These are phyloP conservation scores for Anas platyrhynchos DNA, from an alignment of 2,113 vertebrate genomes.

Conservation along the genomic window DNA sequence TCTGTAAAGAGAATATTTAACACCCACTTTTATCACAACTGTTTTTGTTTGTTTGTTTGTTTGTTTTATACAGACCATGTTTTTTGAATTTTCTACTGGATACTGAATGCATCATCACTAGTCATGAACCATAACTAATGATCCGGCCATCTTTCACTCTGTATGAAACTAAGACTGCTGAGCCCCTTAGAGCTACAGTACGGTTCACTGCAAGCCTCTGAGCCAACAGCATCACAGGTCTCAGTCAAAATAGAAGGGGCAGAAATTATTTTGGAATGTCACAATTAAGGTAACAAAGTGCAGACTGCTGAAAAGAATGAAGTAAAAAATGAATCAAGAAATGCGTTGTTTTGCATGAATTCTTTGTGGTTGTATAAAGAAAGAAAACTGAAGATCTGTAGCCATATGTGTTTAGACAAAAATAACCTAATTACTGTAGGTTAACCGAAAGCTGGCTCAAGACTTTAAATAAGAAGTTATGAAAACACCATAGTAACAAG, in stretches of 20 bases:
- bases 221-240: background rate
- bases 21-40: background rate
- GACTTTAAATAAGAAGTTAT: background rate
- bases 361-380: background rate
- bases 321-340: background rate
- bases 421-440: slow-evolving; percentile 54
- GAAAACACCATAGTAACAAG: slow-evolving; percentile 34
- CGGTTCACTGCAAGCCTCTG: background rate
- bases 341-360: background rate
- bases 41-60: background rate
- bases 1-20: background rate
- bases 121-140: background rate
- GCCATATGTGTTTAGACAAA: slow-evolving; percentile 50
- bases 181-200: background rate
- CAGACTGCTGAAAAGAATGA: background rate
- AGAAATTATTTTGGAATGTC: background rate
- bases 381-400: background rate
- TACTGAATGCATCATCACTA: background rate
- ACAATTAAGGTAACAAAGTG: background rate
- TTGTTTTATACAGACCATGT: background rate
- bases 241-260: background rate
- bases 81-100: background rate
- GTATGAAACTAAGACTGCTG: background rate
- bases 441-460: slow-evolving; percentile 18
- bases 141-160: rapidly evolving